A percentile compares a stretch with the other conserved stretches of the same genome.
phyloP scores from a whole-genome alignment of 2,797 vertebrate species.

The Myotis daubentonii region DNA sequence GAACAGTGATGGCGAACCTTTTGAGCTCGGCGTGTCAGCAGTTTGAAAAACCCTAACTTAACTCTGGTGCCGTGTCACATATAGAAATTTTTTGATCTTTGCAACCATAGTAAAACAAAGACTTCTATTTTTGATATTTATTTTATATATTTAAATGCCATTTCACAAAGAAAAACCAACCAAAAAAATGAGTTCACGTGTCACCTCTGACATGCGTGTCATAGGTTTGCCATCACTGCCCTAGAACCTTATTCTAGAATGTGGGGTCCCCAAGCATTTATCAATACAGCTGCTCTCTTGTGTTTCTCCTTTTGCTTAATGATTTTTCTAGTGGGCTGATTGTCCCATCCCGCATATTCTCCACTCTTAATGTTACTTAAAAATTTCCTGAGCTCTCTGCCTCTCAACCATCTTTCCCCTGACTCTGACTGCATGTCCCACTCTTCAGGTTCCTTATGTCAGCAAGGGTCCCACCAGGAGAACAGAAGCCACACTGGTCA shows the following conservation, averaged over 20 bases:
- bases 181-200: too few species aligned
- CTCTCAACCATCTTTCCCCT: neutral
- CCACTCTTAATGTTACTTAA: neutral
- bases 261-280: neutral
- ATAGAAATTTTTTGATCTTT: too few species aligned
- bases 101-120: too few species aligned
- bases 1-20: neutral
- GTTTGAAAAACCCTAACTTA: too few species aligned
- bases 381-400: neutral
- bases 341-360: neutral
- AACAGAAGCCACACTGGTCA: neutral
- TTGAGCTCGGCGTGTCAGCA: too few species aligned
- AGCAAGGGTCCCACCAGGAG: neutral
- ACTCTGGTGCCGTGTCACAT: too few species aligned
- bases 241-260: neutral
- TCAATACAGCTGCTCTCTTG: neutral
- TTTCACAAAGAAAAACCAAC: too few species aligned
- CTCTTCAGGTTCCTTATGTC: neutral
- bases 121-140: too few species aligned
- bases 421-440: accelerated
- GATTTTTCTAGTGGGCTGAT: neutral
- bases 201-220: too few species aligned
- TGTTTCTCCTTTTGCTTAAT: neutral
- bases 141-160: too few species aligned
- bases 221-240: too few species aligned